These are phyloP conservation scores for Macrocentrus cingulum DNA, from an alignment of 1,140 invertebrate species.

Conservation along the genomic window DNA sequence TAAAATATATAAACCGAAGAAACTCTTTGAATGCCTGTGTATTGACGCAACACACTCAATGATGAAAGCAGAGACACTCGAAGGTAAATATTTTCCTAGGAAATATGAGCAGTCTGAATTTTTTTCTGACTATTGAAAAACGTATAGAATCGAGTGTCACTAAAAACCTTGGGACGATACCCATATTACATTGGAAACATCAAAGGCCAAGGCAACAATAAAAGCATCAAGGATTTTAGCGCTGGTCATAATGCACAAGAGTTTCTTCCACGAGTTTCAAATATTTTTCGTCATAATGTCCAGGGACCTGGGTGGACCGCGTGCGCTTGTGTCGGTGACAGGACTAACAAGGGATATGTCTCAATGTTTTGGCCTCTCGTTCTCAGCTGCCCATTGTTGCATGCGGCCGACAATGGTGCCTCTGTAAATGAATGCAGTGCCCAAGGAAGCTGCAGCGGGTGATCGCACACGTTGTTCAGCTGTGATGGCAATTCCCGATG, in stretches of 20 bases:
- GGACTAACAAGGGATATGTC: constrained; percentile 52
- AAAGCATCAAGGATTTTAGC: constrained; percentile 22
- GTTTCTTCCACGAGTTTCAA: constrained; percentile 40
- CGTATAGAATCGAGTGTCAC: constrained; percentile 10
- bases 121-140: neutral
- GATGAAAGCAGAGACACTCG: constrained; percentile 20
- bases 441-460: too few species aligned
- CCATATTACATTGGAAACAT: constrained; percentile 9
- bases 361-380: constrained; percentile 57
- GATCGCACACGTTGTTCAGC: neutral
- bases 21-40: too few species aligned
- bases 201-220: constrained; percentile 18
- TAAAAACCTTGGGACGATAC: neutral
- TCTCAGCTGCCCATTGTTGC: constrained; percentile 57
- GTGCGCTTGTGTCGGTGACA: constrained; percentile 49
- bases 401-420: constrained; percentile 40
- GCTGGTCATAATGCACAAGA: neutral
- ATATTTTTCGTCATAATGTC: constrained; percentile 56
- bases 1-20: neutral
- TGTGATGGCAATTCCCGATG: constrained; percentile 35
- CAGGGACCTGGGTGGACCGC: constrained; percentile 34
- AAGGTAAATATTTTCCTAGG: constrained; percentile 26
- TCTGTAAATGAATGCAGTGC: constrained; percentile 49
- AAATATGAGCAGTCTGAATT: constrained; percentile 28
- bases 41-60: constrained; percentile 2